Evolutionary conservation across 64 coral and sea anemone genomes (phyloP).

Genomic region (Astreopora myriophthalma): DNA sequence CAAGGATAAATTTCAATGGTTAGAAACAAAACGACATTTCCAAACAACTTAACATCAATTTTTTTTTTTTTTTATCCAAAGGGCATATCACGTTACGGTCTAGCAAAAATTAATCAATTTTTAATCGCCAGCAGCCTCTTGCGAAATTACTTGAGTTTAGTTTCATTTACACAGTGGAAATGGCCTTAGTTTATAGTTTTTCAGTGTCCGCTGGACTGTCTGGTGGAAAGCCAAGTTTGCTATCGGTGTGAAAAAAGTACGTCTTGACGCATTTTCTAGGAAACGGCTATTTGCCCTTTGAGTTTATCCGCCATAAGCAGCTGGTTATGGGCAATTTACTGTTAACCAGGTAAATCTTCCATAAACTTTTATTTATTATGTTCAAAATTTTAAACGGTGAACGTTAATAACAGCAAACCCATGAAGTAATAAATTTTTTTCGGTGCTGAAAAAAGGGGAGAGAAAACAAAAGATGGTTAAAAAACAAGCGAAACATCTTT

Average conservation of each 20-base stretch:
- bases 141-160: not conserved
- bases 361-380: not conserved
- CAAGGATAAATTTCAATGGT: not conserved
- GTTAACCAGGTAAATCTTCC: constrained; percentile 25
- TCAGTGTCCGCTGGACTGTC: not conserved
- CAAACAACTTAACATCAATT: not conserved
- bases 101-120: constrained; percentile 25
- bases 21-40: not conserved
- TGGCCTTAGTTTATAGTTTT: not conserved
- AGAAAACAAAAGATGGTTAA: not conserved
- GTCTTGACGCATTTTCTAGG: not conserved
- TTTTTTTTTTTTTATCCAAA: not conserved
- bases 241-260: not conserved
- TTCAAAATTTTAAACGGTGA: not conserved
- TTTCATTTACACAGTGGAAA: not conserved
- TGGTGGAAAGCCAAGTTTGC: too few species aligned
- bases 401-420: not conserved
- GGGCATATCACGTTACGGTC: not conserved
- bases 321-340: not conserved
- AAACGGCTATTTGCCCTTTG: not conserved
- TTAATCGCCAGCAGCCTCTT: not conserved
- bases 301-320: not conserved
- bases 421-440: not conserved
- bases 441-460: not conserved
- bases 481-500: not conserved